phyloP scores from a whole-genome alignment of 92 coral and sea anemone species.

The Montipora capitata region DNA sequence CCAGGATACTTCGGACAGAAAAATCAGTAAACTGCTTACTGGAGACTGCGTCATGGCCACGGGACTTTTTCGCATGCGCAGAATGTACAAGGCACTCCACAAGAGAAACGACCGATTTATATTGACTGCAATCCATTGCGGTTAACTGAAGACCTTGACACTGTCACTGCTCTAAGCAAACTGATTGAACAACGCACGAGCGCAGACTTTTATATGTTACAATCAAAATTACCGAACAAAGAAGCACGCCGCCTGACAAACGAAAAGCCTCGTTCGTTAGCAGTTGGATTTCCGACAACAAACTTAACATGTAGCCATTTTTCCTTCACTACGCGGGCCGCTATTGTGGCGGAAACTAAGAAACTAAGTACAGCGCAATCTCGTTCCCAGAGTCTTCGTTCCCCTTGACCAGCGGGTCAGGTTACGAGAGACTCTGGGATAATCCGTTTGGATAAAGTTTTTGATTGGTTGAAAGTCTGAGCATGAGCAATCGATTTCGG shows the following conservation, averaged over 20 bases:
- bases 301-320: too few relatives aligned
- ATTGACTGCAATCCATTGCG: not conserved
- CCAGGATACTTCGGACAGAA: conserved; percentile 40
- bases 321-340: not conserved
- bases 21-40: conserved; percentile 15
- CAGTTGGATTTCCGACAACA: not conserved
- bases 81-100: not conserved
- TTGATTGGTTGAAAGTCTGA: too few relatives aligned
- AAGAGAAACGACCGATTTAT: conserved; percentile 5
- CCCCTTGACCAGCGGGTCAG: too few relatives aligned
- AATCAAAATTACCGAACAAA: not conserved
- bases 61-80: not conserved
- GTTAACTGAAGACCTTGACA: conserved; percentile 4
- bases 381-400: too few relatives aligned
- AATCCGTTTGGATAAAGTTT: too few relatives aligned
- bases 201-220: not conserved
- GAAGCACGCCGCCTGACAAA: not conserved
- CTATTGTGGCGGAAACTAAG: not conserved
- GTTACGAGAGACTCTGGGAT: too few relatives aligned
- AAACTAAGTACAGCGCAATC: not conserved
- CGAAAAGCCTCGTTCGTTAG: not conserved
- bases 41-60: not conserved
- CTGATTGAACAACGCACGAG: not conserved
- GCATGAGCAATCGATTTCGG: too few relatives aligned
- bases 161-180: not conserved